Conservation (phyloP, 2,797 vertebrate genomes). For the Hirundo rustica region DNA sequence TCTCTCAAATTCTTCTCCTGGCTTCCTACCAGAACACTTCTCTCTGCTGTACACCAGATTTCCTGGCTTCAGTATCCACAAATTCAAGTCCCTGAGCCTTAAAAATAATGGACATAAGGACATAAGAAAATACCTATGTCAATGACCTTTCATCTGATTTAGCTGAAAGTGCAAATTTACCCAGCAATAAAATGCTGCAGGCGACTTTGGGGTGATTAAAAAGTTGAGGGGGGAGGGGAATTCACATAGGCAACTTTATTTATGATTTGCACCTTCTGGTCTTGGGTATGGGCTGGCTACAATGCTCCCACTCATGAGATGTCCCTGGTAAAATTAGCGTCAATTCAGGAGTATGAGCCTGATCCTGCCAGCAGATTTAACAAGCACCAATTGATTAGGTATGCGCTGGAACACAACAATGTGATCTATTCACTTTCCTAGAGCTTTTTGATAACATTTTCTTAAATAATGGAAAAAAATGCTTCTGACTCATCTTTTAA, state of each 20-base stretch:
- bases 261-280: conserved; percentile 27
- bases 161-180: conserved; percentile 40
- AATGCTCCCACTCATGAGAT: neutral
- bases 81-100: conserved; percentile 6
- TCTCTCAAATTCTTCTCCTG: conserved; percentile 26
- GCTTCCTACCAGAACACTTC: conserved; percentile 29
- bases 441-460: neutral
- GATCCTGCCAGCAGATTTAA: neutral
- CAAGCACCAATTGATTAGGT: neutral
- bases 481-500: neutral
- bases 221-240: neutral
- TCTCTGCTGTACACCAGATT: neutral
- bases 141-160: conserved; percentile 18
- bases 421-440: neutral
- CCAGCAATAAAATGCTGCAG: conserved; percentile 41
- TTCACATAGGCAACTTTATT: neutral
- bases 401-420: neutral
- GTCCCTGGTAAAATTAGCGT: neutral
- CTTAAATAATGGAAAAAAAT: neutral
- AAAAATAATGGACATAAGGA: neutral
- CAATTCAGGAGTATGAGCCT: neutral
- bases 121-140: neutral
- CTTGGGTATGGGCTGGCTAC: neutral
- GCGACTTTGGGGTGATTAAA: conserved; percentile 27
- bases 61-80: neutral